Percentiles rank a stretch among this genome's conserved stretches.
Evolutionary conservation across 37 sponge, comb jelly and placozoan genomes (phyloP).

Genomic region (Spongilla lacustris): DNA sequence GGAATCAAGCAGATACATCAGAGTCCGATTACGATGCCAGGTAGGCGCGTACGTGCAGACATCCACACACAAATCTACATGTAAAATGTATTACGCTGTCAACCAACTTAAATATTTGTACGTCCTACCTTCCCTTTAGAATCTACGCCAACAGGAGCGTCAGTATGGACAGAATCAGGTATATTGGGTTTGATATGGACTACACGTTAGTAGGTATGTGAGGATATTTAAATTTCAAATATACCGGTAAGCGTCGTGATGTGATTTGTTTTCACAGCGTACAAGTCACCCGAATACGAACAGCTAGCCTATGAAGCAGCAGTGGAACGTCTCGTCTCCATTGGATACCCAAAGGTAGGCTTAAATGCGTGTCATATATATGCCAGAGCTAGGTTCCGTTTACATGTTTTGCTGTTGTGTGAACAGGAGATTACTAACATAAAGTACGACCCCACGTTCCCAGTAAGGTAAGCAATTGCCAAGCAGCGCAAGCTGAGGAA

Average conservation of each 20-base stretch:
- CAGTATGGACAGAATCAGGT: constrained; percentile 86
- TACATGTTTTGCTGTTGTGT: neutral
- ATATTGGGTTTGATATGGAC: constrained; percentile 96
- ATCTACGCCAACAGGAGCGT: constrained; percentile 89
- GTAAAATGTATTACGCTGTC: too few relatives aligned
- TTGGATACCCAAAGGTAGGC: constrained; percentile 94
- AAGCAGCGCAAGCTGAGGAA: too few relatives aligned
- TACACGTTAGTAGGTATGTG: constrained; percentile 91
- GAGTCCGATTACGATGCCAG: neutral
- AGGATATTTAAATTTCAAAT: too few relatives aligned
- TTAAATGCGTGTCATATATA: too few relatives aligned
- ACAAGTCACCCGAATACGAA: constrained; percentile 89
- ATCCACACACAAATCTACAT: too few relatives aligned
- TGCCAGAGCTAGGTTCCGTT: too few relatives aligned
- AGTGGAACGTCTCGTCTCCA: constrained; percentile 65
- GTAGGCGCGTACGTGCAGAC: too few relatives aligned
- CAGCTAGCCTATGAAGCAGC: constrained; percentile 49
- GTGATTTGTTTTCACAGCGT: too few relatives aligned
- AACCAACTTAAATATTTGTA: too few relatives aligned
- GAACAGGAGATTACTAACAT: constrained; percentile 62
- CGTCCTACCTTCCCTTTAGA: constrained; percentile 11
- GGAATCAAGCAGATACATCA: neutral
- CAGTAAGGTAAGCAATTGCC: constrained; percentile 60
- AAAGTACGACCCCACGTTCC: constrained; percentile 76
- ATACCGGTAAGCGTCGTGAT: too few relatives aligned